Conservation (phyloP, 1,140 invertebrate species). For the Drepana arcuata region DNA sequence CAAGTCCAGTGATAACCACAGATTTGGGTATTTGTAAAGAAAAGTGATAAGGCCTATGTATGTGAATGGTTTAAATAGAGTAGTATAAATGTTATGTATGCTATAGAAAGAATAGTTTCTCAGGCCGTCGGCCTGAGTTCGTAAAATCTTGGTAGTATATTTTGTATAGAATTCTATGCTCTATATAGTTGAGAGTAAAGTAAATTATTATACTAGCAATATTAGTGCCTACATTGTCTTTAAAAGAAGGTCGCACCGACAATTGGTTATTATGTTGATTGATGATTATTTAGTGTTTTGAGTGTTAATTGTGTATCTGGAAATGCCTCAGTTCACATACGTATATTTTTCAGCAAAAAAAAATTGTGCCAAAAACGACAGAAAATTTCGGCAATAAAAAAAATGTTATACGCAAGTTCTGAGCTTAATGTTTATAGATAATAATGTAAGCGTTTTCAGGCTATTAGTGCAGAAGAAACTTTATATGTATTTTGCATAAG, state of each 20-base stretch:
- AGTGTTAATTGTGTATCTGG: constrained; percentile 41
- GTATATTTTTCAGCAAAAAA: no score
- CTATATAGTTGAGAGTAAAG: constrained; percentile 46
- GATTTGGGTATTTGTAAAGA: no score
- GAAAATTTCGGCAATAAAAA: constrained; percentile 39
- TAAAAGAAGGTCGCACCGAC: constrained; percentile 50
- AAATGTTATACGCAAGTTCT: constrained; percentile 27
- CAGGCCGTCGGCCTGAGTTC: constrained; percentile 46
- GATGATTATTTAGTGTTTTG: constrained; percentile 56
- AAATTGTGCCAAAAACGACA: constrained; percentile 50
- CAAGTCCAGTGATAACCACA: no score
- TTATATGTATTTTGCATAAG: no score
- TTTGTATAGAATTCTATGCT: constrained; percentile 62
- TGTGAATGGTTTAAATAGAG: constrained; percentile 28
- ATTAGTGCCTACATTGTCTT: constrained; percentile 68
- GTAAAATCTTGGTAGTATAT: constrained; percentile 65
- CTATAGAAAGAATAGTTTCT: constrained; percentile 54
- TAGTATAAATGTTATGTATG: constrained; percentile 58
- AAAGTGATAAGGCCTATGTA: constrained; percentile 18
- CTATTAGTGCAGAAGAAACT: no score
- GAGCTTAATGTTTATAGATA: no score
- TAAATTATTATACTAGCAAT: constrained; percentile 70
- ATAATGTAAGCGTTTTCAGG: no score
- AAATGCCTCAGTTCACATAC: constrained; percentile 28
- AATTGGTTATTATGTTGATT: constrained; percentile 60